phyloP scores from a whole-genome alignment of 2,113 vertebrate genomes.

The Lepisosteus osseus region DNA sequence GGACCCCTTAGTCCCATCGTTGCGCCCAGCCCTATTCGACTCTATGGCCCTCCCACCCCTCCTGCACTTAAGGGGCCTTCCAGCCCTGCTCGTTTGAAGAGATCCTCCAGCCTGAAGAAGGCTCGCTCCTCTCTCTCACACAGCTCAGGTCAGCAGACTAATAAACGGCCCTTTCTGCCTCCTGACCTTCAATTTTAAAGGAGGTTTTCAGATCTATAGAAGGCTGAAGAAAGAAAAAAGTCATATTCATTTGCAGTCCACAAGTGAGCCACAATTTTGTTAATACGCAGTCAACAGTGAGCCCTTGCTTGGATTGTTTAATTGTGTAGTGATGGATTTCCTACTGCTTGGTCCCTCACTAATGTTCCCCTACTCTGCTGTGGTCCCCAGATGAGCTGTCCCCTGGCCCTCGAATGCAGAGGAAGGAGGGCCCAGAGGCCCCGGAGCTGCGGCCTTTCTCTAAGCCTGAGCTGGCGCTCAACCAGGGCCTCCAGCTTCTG shows the following conservation, averaged over 20 bases:
- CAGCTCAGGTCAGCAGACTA: slow-evolving; percentile 56
- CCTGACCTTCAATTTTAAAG: too few relatives aligned
- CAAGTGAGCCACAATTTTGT: too few relatives aligned
- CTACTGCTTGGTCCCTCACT: not conserved
- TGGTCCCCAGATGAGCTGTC: slow-evolving; percentile 61
- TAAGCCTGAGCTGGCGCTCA: slow-evolving; percentile 73
- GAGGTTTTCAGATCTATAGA: too few relatives aligned
- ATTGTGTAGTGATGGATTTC: too few relatives aligned
- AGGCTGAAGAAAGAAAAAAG: too few relatives aligned
- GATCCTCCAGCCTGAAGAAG: slow-evolving; percentile 66
- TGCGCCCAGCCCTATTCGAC: slow-evolving; percentile 28
- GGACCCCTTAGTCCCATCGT: too few relatives aligned
- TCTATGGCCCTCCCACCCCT: slow-evolving; percentile 31
- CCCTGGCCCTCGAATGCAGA: slow-evolving; percentile 45
- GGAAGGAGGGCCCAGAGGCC: slow-evolving; percentile 68
- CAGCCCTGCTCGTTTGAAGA: slow-evolving; percentile 60
- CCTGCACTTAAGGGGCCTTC: slow-evolving; percentile 38
- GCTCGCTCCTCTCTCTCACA: slow-evolving; percentile 48
- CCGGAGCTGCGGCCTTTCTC: slow-evolving; percentile 71
- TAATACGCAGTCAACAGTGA: too few relatives aligned
- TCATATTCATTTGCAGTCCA: too few relatives aligned
- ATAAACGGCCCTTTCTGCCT: too few relatives aligned
- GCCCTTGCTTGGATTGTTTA: not conserved
- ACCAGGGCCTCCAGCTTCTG: slow-evolving; percentile 75
- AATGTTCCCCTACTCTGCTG: not conserved